Evolutionary conservation across 2,888 invertebrate genomes (phyloP).

Genomic region (Aspidapion aeneum): DNA sequence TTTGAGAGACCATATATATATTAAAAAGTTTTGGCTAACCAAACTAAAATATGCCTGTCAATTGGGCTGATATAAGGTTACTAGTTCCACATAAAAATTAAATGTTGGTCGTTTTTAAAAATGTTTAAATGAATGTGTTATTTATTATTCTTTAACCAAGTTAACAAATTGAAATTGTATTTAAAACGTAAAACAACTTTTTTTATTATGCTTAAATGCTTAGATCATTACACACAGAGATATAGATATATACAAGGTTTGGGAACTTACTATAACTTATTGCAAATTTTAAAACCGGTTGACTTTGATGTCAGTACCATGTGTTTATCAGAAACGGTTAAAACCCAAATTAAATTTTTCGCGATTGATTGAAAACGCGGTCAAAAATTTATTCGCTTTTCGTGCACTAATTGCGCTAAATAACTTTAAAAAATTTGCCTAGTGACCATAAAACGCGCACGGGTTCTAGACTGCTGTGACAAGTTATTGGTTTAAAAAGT

Average conservation of each 20-base stretch:
- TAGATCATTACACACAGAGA: not conserved
- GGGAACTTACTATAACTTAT: not conserved
- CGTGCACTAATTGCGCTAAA: not conserved
- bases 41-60: no score
- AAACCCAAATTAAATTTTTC: not conserved
- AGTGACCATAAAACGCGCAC: no score
- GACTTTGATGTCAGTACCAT: not conserved
- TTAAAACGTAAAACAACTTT: not conserved
- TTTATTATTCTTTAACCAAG: not conserved
- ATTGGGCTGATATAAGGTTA: no score
- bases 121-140: no score
- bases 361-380: not conserved
- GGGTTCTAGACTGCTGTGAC: no score
- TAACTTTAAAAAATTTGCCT: no score
- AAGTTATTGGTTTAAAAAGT: no score
- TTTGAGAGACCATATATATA: no score
- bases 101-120: no score
- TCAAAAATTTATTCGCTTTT: not conserved
- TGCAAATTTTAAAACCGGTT: not conserved
- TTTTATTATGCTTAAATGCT: not conserved
- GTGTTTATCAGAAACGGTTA: not conserved
- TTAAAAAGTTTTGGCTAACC: no score
- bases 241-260: not conserved
- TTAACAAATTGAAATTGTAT: not conserved
- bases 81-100: no score